phyloP scores from a whole-genome alignment of 2,797 vertebrate genomes.

The Arrhamphus sclerolepis region DNA sequence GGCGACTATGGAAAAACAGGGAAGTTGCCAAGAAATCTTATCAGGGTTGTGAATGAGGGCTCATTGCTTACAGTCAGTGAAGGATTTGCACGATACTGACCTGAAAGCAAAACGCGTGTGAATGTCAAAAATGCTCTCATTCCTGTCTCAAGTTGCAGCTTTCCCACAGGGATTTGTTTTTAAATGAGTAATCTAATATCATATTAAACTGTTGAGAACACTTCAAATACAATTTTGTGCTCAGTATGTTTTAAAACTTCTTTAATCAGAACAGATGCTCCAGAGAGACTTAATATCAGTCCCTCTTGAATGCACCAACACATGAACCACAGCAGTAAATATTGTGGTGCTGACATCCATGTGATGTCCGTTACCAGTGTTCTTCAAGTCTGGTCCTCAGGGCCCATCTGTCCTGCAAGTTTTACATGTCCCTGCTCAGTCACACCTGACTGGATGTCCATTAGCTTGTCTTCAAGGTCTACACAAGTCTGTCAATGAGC shows the following conservation, averaged over 20 bases:
- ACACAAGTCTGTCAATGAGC: too few species aligned
- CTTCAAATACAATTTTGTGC: too few species aligned
- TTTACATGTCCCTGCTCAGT: too few species aligned
- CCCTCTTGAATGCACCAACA: not conserved
- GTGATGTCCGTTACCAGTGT: too few species aligned
- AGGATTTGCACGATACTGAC: slow-evolving; percentile 9
- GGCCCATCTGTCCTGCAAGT: too few species aligned
- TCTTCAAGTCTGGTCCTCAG: too few species aligned
- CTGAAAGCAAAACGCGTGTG: not conserved
- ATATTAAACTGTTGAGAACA: not conserved
- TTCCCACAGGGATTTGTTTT: not conserved
- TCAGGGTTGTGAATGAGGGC: slow-evolving; percentile 12
- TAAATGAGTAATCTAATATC: not conserved
- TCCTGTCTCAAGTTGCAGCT: too few species aligned
- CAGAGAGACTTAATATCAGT: not conserved
- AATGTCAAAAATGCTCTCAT: too few species aligned
- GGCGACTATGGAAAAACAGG: slow-evolving; percentile 4
- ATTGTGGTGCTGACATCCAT: not conserved
- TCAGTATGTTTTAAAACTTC: too few species aligned
- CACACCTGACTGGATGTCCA: too few species aligned
- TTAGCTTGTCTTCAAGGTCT: too few species aligned
- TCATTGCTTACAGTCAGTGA: slow-evolving; percentile 6
- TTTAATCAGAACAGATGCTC: not conserved
- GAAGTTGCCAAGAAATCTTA: slow-evolving; percentile 24
- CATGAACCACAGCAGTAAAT: not conserved